Base-by-base conservation (phyloP, 2,113 vertebrate genomes). In the Zootoca vivipara region DNA sequence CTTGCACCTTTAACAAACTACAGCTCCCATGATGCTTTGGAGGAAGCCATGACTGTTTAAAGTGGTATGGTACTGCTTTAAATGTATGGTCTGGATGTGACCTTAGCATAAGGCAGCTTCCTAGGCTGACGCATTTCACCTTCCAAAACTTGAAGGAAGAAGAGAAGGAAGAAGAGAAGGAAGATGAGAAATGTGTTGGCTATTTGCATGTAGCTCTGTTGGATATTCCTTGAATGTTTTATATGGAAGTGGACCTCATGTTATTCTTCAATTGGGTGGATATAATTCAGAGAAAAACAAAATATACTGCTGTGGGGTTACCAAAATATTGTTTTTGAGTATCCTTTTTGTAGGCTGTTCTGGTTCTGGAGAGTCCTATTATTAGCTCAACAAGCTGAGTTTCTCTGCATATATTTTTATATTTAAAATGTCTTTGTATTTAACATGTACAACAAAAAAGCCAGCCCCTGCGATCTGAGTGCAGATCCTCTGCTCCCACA, bases 311-410 rank as follows among this genome's bases (percentile, higher is more conserved):
- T 0, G 0, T 64, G 0, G 1, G 65, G 75, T 85, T 82, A 92
- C 72, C 86, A 92, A 93, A 77, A 82, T 85, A 90, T 72, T 77
- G 70, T 92, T 90, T 75, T 88, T 90, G 92, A 92, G 88, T 92
- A 93, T 89, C 73, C 67, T 69, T 89, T 93, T 94, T 89, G 33
- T 5, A 83, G 92, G 89, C 87, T 80, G 67, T 35, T 7, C 89
- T 94, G 88, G 94, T 94, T 94, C 88, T 94, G 85, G 83, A 5
- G 85, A 89, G 85, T 94, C 88, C 93, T 93, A 94, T 95, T 95
- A 94, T 94, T 95, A 92, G 90, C 82, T 46, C 26, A 33, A 85
- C 64, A 93, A 85, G 85, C 93, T 81, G 64, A 74, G 42, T 58
- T 89, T 91, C 69, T 1, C 74, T 30, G 75, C 83, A 86, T 91